phyloP scores from a whole-genome alignment of 2,797 vertebrate genomes.

The Clarias pachynema region DNA sequence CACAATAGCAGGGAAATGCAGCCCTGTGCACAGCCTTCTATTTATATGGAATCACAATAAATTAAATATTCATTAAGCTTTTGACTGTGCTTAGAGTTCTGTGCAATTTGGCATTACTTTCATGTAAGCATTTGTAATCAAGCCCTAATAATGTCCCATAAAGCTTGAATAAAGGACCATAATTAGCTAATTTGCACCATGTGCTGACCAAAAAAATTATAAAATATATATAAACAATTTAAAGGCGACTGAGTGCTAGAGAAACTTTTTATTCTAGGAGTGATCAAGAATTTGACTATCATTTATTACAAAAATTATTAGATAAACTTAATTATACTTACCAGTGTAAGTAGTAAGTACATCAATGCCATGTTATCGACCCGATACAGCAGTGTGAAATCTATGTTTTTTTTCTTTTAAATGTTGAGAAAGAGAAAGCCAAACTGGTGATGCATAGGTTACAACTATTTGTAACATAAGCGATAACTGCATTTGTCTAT shows the following conservation, averaged over 20 bases:
- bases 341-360: no score
- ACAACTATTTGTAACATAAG: neutral
- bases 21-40: neutral
- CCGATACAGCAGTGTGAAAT: neutral
- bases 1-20: neutral
- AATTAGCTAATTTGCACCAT: neutral
- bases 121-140: neutral
- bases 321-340: neutral
- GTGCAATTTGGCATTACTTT: constrained; percentile 1
- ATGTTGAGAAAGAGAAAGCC: neutral
- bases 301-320: neutral
- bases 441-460: neutral
- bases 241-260: neutral
- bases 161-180: neutral
- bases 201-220: neutral
- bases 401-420: neutral
- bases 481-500: neutral
- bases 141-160: constrained; percentile 5
- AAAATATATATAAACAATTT: neutral
- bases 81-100: constrained; percentile 8
- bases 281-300: neutral
- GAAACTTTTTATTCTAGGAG: neutral
- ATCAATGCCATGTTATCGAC: no score
- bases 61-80: neutral
- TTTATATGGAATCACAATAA: neutral